These are phyloP conservation scores for Drosophila neotestacea DNA, from an alignment of 2,888 invertebrate genomes.

Conservation along the genomic window DNA sequence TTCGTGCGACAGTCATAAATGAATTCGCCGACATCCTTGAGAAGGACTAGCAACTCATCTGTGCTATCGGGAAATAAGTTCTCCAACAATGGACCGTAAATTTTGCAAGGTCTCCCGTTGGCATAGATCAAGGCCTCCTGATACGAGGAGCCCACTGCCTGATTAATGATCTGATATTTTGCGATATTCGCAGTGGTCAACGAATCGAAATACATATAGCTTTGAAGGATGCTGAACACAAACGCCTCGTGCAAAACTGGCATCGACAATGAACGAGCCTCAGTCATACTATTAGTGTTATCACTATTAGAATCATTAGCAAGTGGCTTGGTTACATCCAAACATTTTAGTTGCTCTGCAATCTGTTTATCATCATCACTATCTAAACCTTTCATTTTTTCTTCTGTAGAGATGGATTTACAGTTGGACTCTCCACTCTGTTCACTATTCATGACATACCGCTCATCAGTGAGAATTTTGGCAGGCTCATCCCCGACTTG, in stretches of 20 bases:
- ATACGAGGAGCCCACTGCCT: constrained; percentile 41
- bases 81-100: constrained; percentile 47
- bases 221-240: constrained; percentile 44
- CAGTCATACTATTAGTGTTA: constrained; percentile 10
- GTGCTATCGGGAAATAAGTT: constrained; percentile 45
- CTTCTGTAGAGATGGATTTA: constrained; percentile 34
- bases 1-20: constrained; percentile 26
- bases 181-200: constrained; percentile 49
- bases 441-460: constrained; percentile 34
- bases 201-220: constrained; percentile 39
- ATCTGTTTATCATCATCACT: constrained; percentile 12
- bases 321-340: constrained; percentile 17
- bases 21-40: constrained; percentile 50
- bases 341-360: constrained; percentile 31
- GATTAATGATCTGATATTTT: constrained; percentile 42
- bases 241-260: neutral
- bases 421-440: constrained; percentile 32
- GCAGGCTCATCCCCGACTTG: constrained; percentile 55
- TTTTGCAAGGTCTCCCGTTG: constrained; percentile 35
- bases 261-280: neutral
- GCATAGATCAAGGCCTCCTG: constrained; percentile 52
- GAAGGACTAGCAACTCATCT: constrained; percentile 42
- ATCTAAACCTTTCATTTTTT: constrained; percentile 50
- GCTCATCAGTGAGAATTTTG: constrained; percentile 44
- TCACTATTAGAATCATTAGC: constrained; percentile 8